Percentiles rank a stretch among this genome's conserved stretches.
These are phyloP conservation scores for Uloborus diversus DNA, from an alignment of 1,140 invertebrate genomes.

Conservation along the genomic window DNA sequence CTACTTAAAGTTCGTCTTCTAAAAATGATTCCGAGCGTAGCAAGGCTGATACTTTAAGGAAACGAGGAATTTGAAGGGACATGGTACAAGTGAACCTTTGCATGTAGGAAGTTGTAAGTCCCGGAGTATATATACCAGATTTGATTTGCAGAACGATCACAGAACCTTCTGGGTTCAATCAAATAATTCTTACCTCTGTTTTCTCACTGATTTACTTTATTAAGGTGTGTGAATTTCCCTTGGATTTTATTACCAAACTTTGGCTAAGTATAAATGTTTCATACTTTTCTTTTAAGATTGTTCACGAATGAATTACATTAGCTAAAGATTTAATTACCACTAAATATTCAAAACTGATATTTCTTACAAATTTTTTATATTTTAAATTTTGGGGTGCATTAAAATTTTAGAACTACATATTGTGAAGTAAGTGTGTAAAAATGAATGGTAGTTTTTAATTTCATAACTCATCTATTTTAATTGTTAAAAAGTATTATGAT, in stretches of 20 bases:
- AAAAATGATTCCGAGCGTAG: constrained; percentile 13
- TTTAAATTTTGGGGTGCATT: background rate
- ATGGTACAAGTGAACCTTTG: constrained; percentile 17
- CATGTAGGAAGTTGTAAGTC: constrained; percentile 27
- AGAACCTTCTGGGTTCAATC: constrained; percentile 50
- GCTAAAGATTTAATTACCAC: background rate
- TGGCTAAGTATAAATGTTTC: constrained; percentile 31
- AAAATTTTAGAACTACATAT: too few relatives aligned
- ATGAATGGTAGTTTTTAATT: too few relatives aligned
- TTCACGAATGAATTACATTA: background rate
- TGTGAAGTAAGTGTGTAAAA: too few relatives aligned
- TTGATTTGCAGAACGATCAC: background rate
- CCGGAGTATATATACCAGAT: constrained; percentile 46
- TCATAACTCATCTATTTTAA: too few relatives aligned
- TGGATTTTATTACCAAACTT: constrained; percentile 26
- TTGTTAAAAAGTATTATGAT: too few relatives aligned
- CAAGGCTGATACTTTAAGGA: constrained; percentile 47
- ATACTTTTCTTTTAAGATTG: background rate
- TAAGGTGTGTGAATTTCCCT: constrained; percentile 33
- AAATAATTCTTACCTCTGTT: background rate
- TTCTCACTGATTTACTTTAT: constrained; percentile 2
- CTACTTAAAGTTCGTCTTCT: constrained; percentile 33
- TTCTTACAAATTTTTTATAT: background rate
- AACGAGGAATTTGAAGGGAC: constrained; percentile 16
- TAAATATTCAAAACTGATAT: constrained; percentile 7